Evolutionary conservation across 2,113 vertebrate genomes (phyloP).

Genomic region (Acrocephalus kingi): DNA sequence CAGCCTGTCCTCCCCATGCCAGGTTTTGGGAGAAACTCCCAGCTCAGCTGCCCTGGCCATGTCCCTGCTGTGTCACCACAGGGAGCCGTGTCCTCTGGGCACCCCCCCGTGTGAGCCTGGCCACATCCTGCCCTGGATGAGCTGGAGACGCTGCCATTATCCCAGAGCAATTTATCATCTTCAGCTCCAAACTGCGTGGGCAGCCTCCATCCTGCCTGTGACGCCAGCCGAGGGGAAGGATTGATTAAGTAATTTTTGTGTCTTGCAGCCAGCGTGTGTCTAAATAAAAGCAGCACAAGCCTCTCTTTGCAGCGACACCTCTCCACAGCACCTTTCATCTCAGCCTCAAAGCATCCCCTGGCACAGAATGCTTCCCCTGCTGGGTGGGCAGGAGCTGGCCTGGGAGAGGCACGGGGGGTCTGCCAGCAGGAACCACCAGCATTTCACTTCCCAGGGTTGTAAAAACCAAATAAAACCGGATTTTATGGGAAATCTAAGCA

Average conservation of each 20-base stretch:
- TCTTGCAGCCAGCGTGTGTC: background rate
- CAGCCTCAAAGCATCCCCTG: background rate
- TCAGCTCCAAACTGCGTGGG: background rate
- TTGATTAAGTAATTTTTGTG: constrained; percentile 51
- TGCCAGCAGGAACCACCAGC: background rate
- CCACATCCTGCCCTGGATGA: background rate
- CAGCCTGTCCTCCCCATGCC: accelerated
- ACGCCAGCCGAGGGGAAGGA: background rate
- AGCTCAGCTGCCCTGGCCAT: accelerated
- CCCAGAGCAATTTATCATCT: background rate
- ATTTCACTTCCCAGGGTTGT: background rate
- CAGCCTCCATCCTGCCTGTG: background rate
- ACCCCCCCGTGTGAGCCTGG: accelerated
- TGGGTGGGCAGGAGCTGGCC: background rate
- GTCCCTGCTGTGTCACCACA: background rate
- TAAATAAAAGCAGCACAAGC: background rate
- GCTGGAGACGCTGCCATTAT: accelerated
- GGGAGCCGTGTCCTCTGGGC: background rate
- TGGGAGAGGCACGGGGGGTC: background rate
- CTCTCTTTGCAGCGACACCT: background rate
- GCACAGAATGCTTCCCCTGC: accelerated
- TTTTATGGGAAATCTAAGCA: background rate
- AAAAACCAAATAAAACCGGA: background rate
- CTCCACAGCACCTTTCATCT: background rate
- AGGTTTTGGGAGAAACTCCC: background rate